Base-by-base conservation (phyloP, 2,888 invertebrate genomes). In the Drosophila kambysellisi region DNA sequence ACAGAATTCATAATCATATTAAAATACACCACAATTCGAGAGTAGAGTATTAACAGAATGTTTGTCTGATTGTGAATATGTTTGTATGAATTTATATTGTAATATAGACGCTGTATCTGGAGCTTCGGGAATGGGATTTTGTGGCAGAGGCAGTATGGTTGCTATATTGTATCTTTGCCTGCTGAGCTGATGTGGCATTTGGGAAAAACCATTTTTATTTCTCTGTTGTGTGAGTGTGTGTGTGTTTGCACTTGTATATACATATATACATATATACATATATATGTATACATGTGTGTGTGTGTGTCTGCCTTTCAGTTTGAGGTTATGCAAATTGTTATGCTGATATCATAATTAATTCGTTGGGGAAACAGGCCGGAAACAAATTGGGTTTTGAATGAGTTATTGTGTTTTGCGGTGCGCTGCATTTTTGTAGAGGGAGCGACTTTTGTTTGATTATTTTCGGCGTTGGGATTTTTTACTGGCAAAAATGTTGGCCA, bases 321-420 rank as follows among this genome's bases (percentile, higher is more conserved):
- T 89, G 91, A 82, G 89, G 87, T 82, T 90, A 87, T 87, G 91
- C 91, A 87, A 87, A 87, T 90, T 87, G 85, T 87, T 90, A 80
- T 87, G 85, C 82, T 89, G 87, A 90, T 87, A 90, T 88, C 88
- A 90, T 90, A 87, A 87, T 87, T 87, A 87, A 90, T 87, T 87
- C 88, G 89, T 76, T 81, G 83, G 81, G 85, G 85, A 85, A 85
- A 90, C 85, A 85, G 85, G 87, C 89, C 85, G 85, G 85, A 85
- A 85, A 85, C 85, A 76, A 90, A 85, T 85, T 85, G 85, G 90
- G 90, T 70, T 88, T 85, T 90, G 89, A 81, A 90, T 90, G 85
- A 90, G 85, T 85, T 85, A 90, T 85, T 88, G 90, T 90, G 66
- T 88, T 75, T 79, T 88, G 81, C 69, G 90, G 74, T 69, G 59